phyloP scores from a whole-genome alignment of 2,113 vertebrate species.

The Microcebus murinus region DNA sequence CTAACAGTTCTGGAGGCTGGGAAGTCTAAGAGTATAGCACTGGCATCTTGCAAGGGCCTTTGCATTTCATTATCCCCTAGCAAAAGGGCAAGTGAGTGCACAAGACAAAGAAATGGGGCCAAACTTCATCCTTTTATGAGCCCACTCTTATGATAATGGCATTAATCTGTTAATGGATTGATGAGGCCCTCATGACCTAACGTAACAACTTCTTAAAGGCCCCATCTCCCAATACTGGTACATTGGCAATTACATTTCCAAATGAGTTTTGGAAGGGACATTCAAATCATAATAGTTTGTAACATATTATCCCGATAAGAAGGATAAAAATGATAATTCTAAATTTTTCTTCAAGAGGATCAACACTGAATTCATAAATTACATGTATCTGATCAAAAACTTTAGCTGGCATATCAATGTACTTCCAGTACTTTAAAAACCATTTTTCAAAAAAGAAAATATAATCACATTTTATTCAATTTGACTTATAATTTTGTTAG shows the following conservation, averaged over 20 bases:
- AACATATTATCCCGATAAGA: background rate
- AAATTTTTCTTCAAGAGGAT: constrained; percentile 6
- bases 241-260: background rate
- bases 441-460: constrained; percentile 41
- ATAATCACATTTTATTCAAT: background rate
- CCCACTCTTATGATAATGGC: background rate
- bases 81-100: background rate
- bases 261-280: background rate
- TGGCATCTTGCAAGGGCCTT: background rate
- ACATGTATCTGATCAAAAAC: background rate
- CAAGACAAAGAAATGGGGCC: background rate
- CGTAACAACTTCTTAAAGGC: background rate
- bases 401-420: background rate
- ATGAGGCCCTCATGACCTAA: background rate
- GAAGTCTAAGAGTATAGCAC: background rate
- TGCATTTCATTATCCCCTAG: background rate
- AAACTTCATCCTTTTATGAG: background rate
- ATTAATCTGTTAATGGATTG: background rate
- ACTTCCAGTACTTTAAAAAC: constrained; percentile 44
- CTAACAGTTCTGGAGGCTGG: background rate
- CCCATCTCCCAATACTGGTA: background rate
- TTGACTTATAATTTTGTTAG: constrained; percentile 54
- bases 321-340: constrained; percentile 30
- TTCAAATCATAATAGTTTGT: background rate
- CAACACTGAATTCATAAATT: constrained; percentile 49